Conservation (phyloP, 2,888 invertebrate species). For the Anorthoa munda region DNA sequence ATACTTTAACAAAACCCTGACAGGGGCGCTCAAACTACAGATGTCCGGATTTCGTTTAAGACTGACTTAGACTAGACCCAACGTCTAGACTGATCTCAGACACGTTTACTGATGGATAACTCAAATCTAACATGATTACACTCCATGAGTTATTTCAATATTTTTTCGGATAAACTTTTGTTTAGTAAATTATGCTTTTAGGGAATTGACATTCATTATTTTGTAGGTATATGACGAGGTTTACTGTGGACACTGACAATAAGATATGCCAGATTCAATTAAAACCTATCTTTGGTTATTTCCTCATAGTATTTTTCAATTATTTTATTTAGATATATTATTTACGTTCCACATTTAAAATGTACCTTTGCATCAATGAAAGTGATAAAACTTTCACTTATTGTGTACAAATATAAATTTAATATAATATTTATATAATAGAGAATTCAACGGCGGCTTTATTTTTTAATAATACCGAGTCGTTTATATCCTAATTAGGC, state of each 20-base stretch:
- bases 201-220: neutral
- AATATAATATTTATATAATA: no score
- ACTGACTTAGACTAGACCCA: conserved; percentile 17
- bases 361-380: no score
- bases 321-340: no score
- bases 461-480: neutral
- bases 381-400: no score
- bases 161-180: conserved; percentile 21
- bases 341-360: no score
- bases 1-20: neutral
- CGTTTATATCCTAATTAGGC: neutral
- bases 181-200: conserved; percentile 35
- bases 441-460: neutral
- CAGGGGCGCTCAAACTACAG: conserved; percentile 2
- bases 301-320: no score
- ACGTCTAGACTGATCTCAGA: conserved; percentile 42
- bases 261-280: no score
- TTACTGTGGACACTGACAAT: no score
- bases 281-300: no score
- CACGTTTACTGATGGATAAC: conserved; percentile 39
- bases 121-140: conserved; percentile 28
- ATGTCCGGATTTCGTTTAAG: conserved; percentile 23
- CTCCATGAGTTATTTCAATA: conserved; percentile 3
- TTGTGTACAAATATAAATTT: no score
- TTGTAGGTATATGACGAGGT: no score